Percentiles rank a stretch among this genome's conserved stretches.
Conservation (phyloP, 2,888 invertebrate species). For the Isoperla grammatica region DNA sequence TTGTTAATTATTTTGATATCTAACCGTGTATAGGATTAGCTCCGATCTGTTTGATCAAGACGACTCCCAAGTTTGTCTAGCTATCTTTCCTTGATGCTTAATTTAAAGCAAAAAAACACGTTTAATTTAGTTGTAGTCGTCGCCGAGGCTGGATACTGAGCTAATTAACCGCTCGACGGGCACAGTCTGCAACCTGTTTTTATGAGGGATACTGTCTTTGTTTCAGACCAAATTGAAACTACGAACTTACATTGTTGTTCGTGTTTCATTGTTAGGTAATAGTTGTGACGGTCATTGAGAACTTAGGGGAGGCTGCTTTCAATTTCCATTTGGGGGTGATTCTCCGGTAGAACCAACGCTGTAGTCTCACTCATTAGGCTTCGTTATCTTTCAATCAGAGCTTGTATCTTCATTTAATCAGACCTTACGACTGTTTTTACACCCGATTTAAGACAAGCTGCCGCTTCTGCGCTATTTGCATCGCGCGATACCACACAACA, state of each 20-base stretch:
- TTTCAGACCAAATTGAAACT: conserved; percentile 11
- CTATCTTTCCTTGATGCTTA: conserved; percentile 15
- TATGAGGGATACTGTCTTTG: conserved; percentile 12
- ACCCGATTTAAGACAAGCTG: conserved; percentile 4
- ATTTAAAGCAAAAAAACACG: conserved; percentile 10
- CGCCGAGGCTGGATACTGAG: neutral
- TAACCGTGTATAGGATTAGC: too few relatives aligned
- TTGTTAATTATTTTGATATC: too few relatives aligned
- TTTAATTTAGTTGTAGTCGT: conserved; percentile 16
- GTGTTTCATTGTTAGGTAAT: conserved; percentile 11
- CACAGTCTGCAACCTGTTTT: conserved; percentile 5
- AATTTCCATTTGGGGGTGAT: neutral
- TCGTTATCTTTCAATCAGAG: conserved; percentile 19
- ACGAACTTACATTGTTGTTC: conserved; percentile 11
- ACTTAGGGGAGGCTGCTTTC: neutral
- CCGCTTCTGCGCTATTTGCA: neutral
- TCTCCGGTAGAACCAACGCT: too few relatives aligned
- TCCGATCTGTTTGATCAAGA: conserved; percentile 1
- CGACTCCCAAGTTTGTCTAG: conserved; percentile 8
- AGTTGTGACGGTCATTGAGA: conserved; percentile 13
- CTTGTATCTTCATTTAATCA: conserved; percentile 12
- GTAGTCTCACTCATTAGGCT: conserved; percentile 1
- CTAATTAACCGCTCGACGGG: conserved; percentile 5
- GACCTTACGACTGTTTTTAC: conserved; percentile 11
- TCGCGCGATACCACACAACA: too few relatives aligned